A percentile compares a stretch with the other conserved stretches of the same genome.
Conservation (phyloP, 2,888 invertebrate genomes). For the Leptopilina drosophilae region DNA sequence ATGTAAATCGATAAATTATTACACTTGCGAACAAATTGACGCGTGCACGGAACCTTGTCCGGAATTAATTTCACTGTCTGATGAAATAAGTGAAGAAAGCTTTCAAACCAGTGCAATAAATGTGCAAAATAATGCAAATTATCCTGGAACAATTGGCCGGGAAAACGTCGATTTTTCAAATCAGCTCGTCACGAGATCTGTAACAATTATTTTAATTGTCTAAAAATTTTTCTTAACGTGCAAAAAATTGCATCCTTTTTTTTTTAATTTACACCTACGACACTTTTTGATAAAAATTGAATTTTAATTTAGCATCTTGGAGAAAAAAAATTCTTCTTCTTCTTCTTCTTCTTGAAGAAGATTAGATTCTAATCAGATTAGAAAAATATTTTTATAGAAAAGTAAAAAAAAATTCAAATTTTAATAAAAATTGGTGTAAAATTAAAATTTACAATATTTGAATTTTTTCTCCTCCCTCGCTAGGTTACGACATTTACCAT, state of each 20-base stretch:
- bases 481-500: neutral
- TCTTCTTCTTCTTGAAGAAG: too few relatives aligned
- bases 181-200: neutral
- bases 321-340: too few relatives aligned
- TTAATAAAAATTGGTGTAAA: too few relatives aligned
- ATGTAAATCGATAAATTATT: neutral
- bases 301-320: too few relatives aligned
- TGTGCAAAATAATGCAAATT: neutral
- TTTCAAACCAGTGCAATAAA: neutral
- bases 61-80: neutral
- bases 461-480: too few relatives aligned
- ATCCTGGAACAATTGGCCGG: neutral
- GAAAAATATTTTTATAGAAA: too few relatives aligned
- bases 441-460: too few relatives aligned
- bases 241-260: too few relatives aligned
- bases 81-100: neutral
- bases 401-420: too few relatives aligned
- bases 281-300: too few relatives aligned
- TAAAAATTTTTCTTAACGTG: too few relatives aligned
- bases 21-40: neutral
- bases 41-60: neutral
- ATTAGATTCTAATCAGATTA: too few relatives aligned
- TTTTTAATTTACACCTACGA: neutral
- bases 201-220: neutral
- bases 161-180: neutral